These are phyloP conservation scores for Drosophila anceps DNA, from an alignment of 2,888 invertebrate species.

Conservation along the genomic window DNA sequence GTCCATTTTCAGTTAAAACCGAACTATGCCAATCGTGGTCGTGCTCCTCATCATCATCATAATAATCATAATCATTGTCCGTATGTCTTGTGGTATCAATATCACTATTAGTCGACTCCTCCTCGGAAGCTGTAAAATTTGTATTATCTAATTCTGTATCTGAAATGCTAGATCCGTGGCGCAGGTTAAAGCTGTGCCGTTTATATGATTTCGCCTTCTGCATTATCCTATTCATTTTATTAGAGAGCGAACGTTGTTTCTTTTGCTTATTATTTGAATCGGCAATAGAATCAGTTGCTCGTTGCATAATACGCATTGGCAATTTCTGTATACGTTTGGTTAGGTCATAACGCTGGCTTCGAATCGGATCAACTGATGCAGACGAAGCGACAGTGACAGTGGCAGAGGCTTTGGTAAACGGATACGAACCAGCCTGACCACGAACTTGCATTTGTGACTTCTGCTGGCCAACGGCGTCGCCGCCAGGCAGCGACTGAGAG, in stretches of 20 bases:
- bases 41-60: neutral
- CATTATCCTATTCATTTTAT: slow-evolving; percentile 93
- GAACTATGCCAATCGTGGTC: neutral
- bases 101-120: slow-evolving; percentile 73
- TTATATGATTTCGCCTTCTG: slow-evolving; percentile 90
- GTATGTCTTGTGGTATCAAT: slow-evolving; percentile 18
- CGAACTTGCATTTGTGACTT: slow-evolving; percentile 77
- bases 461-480: slow-evolving; percentile 86
- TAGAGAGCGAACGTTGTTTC: slow-evolving; percentile 92
- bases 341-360: slow-evolving; percentile 49
- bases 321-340: slow-evolving; percentile 77
- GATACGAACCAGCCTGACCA: slow-evolving; percentile 72
- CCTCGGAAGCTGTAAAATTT: slow-evolving; percentile 81
- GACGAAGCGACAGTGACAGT: slow-evolving; percentile 3
- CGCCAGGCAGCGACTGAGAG: slow-evolving; percentile 93
- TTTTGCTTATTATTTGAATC: slow-evolving; percentile 84
- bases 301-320: slow-evolving; percentile 74
- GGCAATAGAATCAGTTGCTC: slow-evolving; percentile 45
- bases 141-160: slow-evolving; percentile 90
- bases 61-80: neutral
- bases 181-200: slow-evolving; percentile 85
- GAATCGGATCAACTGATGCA: slow-evolving; percentile 54
- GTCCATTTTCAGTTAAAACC: neutral
- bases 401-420: slow-evolving; percentile 37
- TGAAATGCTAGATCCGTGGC: slow-evolving; percentile 89